A percentile compares a stretch with the other conserved stretches of the same genome.
These are phyloP conservation scores for Campylomormyrus tamandua DNA, from an alignment of 2,113 vertebrate species.

Conservation along the genomic window DNA sequence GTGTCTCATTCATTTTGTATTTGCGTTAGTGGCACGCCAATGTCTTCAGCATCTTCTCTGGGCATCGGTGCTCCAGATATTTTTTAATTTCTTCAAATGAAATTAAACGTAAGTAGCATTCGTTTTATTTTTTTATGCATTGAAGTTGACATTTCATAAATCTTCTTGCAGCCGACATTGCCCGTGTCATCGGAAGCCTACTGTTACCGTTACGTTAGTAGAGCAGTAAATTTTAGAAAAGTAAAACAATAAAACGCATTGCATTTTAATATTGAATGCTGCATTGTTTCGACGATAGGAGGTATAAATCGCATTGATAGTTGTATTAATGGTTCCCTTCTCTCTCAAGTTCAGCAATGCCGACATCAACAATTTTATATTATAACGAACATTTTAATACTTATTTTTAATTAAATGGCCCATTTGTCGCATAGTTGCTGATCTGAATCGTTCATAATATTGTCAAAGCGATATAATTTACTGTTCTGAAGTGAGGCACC, in stretches of 20 bases:
- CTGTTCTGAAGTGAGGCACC: neutral
- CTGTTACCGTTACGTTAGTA: neutral
- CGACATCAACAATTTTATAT: neutral
- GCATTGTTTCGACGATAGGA: neutral
- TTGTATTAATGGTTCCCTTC: neutral
- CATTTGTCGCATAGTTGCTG: neutral
- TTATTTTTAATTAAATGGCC: neutral
- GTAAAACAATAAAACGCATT: neutral
- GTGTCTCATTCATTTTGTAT: constrained; percentile 15
- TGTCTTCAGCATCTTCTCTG: neutral
- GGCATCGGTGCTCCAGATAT: neutral
- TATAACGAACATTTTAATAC: neutral
- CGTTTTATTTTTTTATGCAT: neutral
- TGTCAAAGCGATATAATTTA: neutral
- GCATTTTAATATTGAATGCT: neutral
- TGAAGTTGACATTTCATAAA: neutral
- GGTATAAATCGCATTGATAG: neutral
- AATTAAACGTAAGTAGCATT: constrained; percentile 13
- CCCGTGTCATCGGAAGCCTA: neutral
- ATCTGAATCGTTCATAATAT: neutral
- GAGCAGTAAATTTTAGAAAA: neutral
- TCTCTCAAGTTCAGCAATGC: neutral
- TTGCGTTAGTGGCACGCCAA: neutral
- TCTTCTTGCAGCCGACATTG: constrained; percentile 10
- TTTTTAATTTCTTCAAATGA: neutral